phyloP scores from a whole-genome alignment of 2,888 invertebrate species.

The Ditula angustiorana region DNA sequence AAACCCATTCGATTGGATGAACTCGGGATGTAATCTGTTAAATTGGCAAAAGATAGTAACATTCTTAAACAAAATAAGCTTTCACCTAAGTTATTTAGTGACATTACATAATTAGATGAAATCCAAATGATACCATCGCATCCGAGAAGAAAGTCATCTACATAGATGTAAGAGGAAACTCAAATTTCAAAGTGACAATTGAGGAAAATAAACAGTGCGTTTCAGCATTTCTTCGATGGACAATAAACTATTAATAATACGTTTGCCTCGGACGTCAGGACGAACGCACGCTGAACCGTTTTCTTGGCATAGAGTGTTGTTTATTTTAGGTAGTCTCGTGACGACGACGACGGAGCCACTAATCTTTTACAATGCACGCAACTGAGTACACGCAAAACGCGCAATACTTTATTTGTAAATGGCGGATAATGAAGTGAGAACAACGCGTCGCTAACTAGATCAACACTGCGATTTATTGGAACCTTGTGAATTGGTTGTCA shows the following conservation, averaged over 20 bases:
- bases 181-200: not conserved
- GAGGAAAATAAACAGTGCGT: not conserved
- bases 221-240: constrained; percentile 21
- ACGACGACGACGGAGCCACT: constrained; percentile 50
- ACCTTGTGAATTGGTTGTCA: not conserved
- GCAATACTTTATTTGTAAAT: not conserved
- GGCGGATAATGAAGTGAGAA: constrained; percentile 1
- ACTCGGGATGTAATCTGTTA: not conserved
- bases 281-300: constrained; percentile 58
- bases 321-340: constrained; percentile 73
- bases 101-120: not conserved
- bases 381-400: constrained; percentile 27
- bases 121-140: not conserved
- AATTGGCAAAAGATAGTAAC: not conserved
- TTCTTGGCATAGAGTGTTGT: constrained; percentile 71
- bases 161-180: not conserved
- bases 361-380: constrained; percentile 37
- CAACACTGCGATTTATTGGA: not conserved
- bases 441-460: constrained; percentile 6
- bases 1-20: not conserved
- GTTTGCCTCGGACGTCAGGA: constrained; percentile 55
- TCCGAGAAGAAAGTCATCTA: not conserved
- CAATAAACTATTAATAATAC: constrained; percentile 39
- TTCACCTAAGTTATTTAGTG: constrained; percentile 1
- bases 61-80: constrained; percentile 12